Base-by-base conservation (phyloP, 2,888 invertebrate species). In the Drosophila planitibia region DNA sequence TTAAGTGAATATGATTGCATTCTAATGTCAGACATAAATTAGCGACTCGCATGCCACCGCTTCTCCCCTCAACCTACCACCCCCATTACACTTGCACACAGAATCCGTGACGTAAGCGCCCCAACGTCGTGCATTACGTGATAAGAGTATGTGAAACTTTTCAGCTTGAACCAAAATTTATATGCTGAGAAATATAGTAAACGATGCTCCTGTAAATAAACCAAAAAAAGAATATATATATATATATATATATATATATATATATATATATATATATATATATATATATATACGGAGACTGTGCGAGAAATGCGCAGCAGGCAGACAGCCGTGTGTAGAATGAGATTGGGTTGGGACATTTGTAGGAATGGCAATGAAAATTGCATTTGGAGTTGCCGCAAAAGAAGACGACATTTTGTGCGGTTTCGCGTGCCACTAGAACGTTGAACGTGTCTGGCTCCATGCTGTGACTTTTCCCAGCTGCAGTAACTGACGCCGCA, bases 1-100 rank as follows among this genome's bases (percentile, higher is more conserved):
- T 79, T 89, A 89, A 85, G 85, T 85, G 85, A 89, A 85, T 85
- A 83, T 85, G 89, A 85, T 85, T 85, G 89, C 85, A 84, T 89
- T 85, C 89, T 89, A 85, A 85, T 85, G 85, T 86, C 85, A 81
- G 77, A 75, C 89, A 85, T 85, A 89, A 85, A 85, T 85, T 85
- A 86, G 82, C 87, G 70, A 74, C 79, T 79, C 69, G 73, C 76
- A 85, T 55, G 72, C 83, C 62, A 70, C 58, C 53, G n/a, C 53
- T 37, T 19, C 22, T 10, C n/a, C 14, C 54, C 39, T 25, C 39
- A 2, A 25, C 16, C 14, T 4, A 28, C 53, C 14, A 28, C 6
- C 19, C 14, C 4, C 9, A 14, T 16, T 35, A 25, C 28, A 39
- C 14, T 28, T n/a, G 6, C 33, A n/a, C 61, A 28, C 53, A 51